phyloP scores from a whole-genome alignment of 2,797 vertebrate genomes.

The Pseudochirops corinnae region DNA sequence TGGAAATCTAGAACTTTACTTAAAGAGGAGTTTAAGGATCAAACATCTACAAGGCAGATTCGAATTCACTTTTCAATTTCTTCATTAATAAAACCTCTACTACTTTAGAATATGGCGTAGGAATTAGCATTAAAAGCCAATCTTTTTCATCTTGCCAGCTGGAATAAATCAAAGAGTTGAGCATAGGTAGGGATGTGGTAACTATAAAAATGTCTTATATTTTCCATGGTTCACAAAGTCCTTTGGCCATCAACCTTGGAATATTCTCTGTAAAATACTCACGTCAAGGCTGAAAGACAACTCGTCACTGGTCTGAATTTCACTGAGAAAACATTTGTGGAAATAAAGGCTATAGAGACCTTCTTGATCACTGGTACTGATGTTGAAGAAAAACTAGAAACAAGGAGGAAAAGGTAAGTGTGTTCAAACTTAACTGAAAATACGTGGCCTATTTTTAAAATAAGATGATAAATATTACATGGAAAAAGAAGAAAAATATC shows the following conservation, averaged over 20 bases:
- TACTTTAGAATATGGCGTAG: background rate
- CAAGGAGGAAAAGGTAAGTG: slow-evolving; percentile 44
- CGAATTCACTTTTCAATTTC: background rate
- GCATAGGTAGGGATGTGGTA: background rate
- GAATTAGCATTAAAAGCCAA: background rate
- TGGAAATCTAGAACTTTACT: background rate
- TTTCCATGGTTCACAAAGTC: background rate
- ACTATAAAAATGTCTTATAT: fast-evolving
- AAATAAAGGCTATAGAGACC: slow-evolving; percentile 93
- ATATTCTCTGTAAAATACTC: slow-evolving; percentile 77
- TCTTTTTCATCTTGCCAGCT: background rate
- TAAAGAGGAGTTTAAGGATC: background rate
- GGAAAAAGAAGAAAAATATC: background rate
- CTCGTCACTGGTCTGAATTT: slow-evolving; percentile 41
- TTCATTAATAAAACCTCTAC: background rate
- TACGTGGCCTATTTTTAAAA: background rate
- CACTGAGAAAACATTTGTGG: slow-evolving; percentile 86
- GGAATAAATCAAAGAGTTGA: background rate
- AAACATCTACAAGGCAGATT: fast-evolving
- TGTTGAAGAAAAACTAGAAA: slow-evolving; percentile 90
- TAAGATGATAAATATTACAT: background rate
- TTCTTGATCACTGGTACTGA: slow-evolving; percentile 88
- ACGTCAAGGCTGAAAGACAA: slow-evolving; percentile 89
- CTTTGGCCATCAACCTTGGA: background rate
- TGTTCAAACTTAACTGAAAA: background rate